Conservation (phyloP, 2,888 invertebrate species). For the Isotomurus palustris region DNA sequence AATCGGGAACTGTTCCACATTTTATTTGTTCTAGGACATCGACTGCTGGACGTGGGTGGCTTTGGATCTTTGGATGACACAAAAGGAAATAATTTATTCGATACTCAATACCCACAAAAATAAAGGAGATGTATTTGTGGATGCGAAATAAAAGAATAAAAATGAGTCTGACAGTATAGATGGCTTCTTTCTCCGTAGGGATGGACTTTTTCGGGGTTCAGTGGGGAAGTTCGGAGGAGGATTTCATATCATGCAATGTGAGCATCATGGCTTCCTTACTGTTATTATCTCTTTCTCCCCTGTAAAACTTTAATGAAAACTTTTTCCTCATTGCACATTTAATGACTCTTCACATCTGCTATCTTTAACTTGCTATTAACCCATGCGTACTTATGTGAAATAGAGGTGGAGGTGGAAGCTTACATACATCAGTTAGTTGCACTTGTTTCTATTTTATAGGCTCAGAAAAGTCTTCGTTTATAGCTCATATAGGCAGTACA, state of each 20-base stretch:
- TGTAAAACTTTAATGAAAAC: not conserved
- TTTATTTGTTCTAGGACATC: too few relatives aligned
- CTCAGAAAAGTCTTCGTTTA: too few relatives aligned
- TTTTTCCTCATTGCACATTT: not conserved
- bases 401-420: too few relatives aligned
- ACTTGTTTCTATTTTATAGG: too few relatives aligned
- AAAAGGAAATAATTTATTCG: not conserved
- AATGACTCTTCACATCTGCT: constrained; percentile 7
- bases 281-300: constrained; percentile 1
- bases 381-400: too few relatives aligned
- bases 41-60: too few relatives aligned
- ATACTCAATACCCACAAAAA: too few relatives aligned
- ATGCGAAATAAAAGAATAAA: not conserved
- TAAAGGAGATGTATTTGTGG: not conserved
- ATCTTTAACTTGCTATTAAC: too few relatives aligned
- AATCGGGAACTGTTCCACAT: too few relatives aligned
- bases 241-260: constrained; percentile 40
- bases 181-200: not conserved
- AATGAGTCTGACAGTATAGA: not conserved
- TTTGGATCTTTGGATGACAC: too few relatives aligned
- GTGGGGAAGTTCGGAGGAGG: constrained; percentile 38
- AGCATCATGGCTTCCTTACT: constrained; percentile 42
- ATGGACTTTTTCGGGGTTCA: constrained; percentile 10
- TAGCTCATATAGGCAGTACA: too few relatives aligned
- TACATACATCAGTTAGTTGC: too few relatives aligned